Evolutionary conservation across 1,140 invertebrate species (phyloP), one percentile per base, ranked within the genome.

Genomic region (Homarus americanus): DNA sequence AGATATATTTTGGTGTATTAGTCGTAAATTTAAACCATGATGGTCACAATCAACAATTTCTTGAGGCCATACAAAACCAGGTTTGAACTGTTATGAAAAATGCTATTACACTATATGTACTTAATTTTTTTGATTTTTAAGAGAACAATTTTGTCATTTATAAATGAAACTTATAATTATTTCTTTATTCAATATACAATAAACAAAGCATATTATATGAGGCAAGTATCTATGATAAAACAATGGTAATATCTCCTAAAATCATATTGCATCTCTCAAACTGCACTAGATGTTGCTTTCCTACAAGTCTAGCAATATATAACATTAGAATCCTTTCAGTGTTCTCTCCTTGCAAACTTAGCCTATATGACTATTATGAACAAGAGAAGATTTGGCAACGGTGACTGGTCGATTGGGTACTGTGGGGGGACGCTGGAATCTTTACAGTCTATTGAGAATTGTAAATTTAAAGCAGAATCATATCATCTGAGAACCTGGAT

Each of bases 301-400:
- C 36, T 40, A 44, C 40, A 38, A 38, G 40, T n/a, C 36, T 69
- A 84, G 36, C 82, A 34, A 88, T 80, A 53, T 75, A 85, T 72
- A 85, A 85, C 32, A 85, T 72, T 28, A 44, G 72, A 75, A 75
- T 85, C 72, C 82, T 38, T 40, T 69, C 78, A 41, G 73, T 88
- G 76, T 79, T 76, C 44, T 66, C 36, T 82, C 78, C 86, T 78
- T 79, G 75, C 49, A 69, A 88, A 88, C 86, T 88, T 72, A 82
- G 32, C 76, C 24, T 78, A 80, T 24, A 87, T 87, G 80, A 58
- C 85, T 79, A 63, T 87, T 79, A 88, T 73, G 76, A 72, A 66
- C 78, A 82, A 82, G 86, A 88, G 78, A 72, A 88, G 58, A 66
- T 88, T 88, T 88, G 86, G 86, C 86, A 88, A 80, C 86, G 86